Base-by-base conservation (phyloP, 2,797 vertebrate genomes). In the Anguilla obscura region DNA sequence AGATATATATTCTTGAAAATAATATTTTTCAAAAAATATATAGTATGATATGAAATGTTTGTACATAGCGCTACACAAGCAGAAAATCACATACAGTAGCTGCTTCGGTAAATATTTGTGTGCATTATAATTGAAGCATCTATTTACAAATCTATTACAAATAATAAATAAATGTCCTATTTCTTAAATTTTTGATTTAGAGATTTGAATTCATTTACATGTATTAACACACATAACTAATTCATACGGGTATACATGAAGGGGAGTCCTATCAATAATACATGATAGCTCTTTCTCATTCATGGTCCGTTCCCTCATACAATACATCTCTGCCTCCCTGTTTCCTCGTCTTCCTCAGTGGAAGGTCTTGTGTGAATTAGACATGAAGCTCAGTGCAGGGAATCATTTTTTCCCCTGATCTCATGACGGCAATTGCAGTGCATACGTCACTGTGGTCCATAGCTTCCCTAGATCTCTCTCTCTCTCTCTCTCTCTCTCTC, bases 391-490 rank as follows among this genome's bases (percentile, higher is more conserved):
- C 82, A 48, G 30, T 21, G 54, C 66, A 48, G 58, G 60, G 10
- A 30, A 86, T 90, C 66, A 88, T 74, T 76, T 90, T 86, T 92
- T 85, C 30, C 90, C 16, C 84, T 86, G 76, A 83, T 50, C 79
- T 82, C 79, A 82, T 82, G 79, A 82, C 79, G 79, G 79, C 79
- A 82, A 82, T 82, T 50, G 79, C 79, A 50, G 48, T 48, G 18
- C 76, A 82, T 82, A 82, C 79, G 79, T 82, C 79, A 82, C 79
- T 21, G 79, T n/a, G 90, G 76, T 85, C 48, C 56, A 87, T 87
- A 85, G 74, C 12, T 50, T 45, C 48, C 76, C 5, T 45, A 45
- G 40, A 66, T 33, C 86, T 60, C 71, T 3, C 54, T 50, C 24
- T n/a, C 5, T 80, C 76, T 33, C 71, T 36, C 33, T 36, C 12